These are phyloP conservation scores for Dicyrtomina minuta DNA, from an alignment of 2,888 invertebrate species.

Conservation along the genomic window DNA sequence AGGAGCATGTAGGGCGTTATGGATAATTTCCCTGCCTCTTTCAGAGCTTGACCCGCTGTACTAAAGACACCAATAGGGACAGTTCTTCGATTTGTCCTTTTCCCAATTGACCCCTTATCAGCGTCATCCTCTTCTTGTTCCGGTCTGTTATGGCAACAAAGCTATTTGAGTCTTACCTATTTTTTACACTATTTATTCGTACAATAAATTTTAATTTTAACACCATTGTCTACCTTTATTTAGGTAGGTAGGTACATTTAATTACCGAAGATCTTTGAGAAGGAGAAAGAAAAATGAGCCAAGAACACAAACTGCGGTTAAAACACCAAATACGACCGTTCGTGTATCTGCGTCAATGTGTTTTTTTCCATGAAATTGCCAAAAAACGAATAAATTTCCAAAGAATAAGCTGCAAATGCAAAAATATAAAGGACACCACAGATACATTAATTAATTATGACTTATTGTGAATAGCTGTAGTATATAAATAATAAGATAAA, in stretches of 20 bases:
- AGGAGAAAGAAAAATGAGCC: slow-evolving; percentile 61
- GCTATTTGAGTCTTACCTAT: too few species aligned
- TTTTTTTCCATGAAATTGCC: slow-evolving; percentile 78
- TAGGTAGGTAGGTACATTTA: too few species aligned
- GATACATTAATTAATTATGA: not conserved
- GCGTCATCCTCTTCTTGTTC: slow-evolving; percentile 28
- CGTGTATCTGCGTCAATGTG: slow-evolving; percentile 72
- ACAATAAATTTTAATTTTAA: too few species aligned
- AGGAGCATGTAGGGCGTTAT: slow-evolving; percentile 73
- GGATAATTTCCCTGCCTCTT: slow-evolving; percentile 74
- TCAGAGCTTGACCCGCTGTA: slow-evolving; percentile 66
- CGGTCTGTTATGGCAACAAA: not conserved
- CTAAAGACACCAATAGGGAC: not conserved
- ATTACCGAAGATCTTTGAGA: slow-evolving; percentile 42
- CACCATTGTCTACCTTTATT: not conserved
- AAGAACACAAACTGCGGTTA: slow-evolving; percentile 70
- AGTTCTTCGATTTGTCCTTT: slow-evolving; percentile 9
- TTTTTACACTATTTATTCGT: too few species aligned
- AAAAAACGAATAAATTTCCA: slow-evolving; percentile 93
- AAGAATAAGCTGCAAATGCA: slow-evolving; percentile 80
- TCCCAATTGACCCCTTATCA: slow-evolving; percentile 30
- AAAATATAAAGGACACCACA: slow-evolving; percentile 42
- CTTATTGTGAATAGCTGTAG: not conserved
- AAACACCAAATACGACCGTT: slow-evolving; percentile 75
- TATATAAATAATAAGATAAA: too few species aligned